Evolutionary conservation across 1,140 invertebrate genomes (phyloP).

Genomic region (Zaprionus inermis): DNA sequence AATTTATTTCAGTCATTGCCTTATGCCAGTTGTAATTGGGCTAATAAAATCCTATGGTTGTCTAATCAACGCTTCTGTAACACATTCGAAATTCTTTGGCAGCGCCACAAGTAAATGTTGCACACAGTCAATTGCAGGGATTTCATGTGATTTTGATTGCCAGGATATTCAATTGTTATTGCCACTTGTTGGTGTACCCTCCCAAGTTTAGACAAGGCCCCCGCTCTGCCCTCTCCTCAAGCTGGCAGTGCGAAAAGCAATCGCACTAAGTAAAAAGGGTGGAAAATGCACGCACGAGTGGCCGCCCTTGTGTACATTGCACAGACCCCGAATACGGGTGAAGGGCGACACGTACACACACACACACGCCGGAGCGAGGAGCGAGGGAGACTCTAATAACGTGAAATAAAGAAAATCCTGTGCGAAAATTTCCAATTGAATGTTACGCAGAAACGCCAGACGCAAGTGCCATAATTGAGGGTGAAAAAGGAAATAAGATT

Average conservation of each 20-base stretch:
- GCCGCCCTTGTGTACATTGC: constrained; percentile 31
- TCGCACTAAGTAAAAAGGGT: constrained; percentile 64
- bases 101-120: background rate
- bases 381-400: constrained; percentile 15
- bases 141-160: constrained; percentile 50
- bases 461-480: constrained; percentile 30
- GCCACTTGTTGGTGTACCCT: constrained; percentile 44
- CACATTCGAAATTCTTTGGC: constrained; percentile 12
- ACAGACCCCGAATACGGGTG: background rate
- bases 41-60: constrained; percentile 27
- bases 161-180: constrained; percentile 50
- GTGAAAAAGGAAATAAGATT: constrained; percentile 6
- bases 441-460: background rate
- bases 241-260: constrained; percentile 41
- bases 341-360: background rate
- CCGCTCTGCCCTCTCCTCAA: background rate
- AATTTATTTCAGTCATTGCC: constrained; percentile 4
- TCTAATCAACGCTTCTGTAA: constrained; percentile 34
- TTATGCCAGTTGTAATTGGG: background rate
- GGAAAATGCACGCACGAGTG: constrained; percentile 61
- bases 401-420: constrained; percentile 62
- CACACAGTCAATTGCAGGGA: constrained; percentile 14
- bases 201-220: constrained; percentile 10
- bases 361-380: background rate
- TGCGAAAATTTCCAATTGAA: constrained; percentile 65